phyloP scores from a whole-genome alignment of 2,888 invertebrate species.

The Leptinotarsa tumamoca region DNA sequence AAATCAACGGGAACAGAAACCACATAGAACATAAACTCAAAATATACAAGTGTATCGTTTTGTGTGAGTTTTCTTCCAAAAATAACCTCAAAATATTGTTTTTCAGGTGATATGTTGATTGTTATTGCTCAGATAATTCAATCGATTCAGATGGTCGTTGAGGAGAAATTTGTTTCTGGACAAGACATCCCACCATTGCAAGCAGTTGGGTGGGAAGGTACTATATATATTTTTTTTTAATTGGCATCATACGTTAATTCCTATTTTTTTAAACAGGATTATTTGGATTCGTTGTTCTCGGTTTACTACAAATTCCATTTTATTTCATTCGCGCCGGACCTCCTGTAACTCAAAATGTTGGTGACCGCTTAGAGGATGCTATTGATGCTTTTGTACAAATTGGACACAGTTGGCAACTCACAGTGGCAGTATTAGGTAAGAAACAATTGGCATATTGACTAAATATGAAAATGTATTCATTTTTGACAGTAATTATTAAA shows the following conservation, averaged over 20 bases:
- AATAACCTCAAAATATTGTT: neutral
- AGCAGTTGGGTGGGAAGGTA: conserved; percentile 95
- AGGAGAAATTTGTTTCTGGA: conserved; percentile 89
- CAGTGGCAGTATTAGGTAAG: conserved; percentile 76
- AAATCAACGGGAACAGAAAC: too few relatives aligned
- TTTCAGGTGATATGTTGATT: conserved; percentile 75
- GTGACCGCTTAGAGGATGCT: conserved; percentile 84
- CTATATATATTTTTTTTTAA: conserved; percentile 31
- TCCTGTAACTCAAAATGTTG: conserved; percentile 82
- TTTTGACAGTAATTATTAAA: too few relatives aligned
- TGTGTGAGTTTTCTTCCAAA: neutral
- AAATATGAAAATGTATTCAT: neutral
- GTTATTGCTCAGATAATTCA: conserved; percentile 84
- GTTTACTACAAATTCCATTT: conserved; percentile 78
- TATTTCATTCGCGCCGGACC: conserved; percentile 82
- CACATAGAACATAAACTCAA: too few relatives aligned
- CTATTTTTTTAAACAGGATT: conserved; percentile 68
- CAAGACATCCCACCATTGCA: conserved; percentile 90
- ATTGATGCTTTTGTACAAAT: conserved; percentile 89
- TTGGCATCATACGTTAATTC: conserved; percentile 62
- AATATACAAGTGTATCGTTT: too few relatives aligned
- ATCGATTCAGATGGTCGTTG: conserved; percentile 93
- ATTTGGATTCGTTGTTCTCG: conserved; percentile 77
- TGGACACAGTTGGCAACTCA: conserved; percentile 72
- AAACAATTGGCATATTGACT: conserved; percentile 56